Evolutionary conservation across 2,113 vertebrate species (phyloP).

Genomic region (Dicentrarchus labrax): DNA sequence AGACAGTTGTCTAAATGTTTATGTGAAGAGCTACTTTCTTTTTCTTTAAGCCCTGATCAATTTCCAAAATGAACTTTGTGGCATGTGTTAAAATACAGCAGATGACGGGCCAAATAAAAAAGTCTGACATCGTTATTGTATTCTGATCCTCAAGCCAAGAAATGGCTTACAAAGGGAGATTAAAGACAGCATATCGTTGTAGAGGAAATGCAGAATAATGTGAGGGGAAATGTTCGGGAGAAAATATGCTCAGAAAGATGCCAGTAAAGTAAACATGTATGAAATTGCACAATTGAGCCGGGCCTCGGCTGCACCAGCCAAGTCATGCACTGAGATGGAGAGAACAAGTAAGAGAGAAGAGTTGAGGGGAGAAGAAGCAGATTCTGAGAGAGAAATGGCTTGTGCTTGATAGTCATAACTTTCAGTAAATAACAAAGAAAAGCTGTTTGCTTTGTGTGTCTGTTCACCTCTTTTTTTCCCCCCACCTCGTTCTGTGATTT

Average conservation of each 20-base stretch:
- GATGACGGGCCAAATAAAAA: slow-evolving; percentile 66
- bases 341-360: slow-evolving; percentile 60
- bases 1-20: slow-evolving; percentile 89
- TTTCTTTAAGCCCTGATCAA: slow-evolving; percentile 80
- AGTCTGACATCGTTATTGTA: slow-evolving; percentile 57
- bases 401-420: slow-evolving; percentile 40
- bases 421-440: slow-evolving; percentile 65
- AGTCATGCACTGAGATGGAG: slow-evolving; percentile 76
- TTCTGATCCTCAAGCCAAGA: slow-evolving; percentile 66
- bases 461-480: background rate
- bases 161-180: slow-evolving; percentile 68
- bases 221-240: slow-evolving; percentile 74
- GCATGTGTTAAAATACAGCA: slow-evolving; percentile 76
- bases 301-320: slow-evolving; percentile 68
- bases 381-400: slow-evolving; percentile 54
- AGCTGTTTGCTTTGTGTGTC: slow-evolving; percentile 27
- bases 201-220: slow-evolving; percentile 78
- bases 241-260: slow-evolving; percentile 78
- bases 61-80: slow-evolving; percentile 77
- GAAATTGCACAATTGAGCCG: slow-evolving; percentile 82
- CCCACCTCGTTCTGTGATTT: background rate
- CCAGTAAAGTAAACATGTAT: slow-evolving; percentile 83
- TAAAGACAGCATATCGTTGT: slow-evolving; percentile 67
- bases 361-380: slow-evolving; percentile 51
- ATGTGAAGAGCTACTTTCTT: slow-evolving; percentile 82